Base-by-base conservation (phyloP, 1,140 invertebrate species). In the Steinernema feltiae region DNA sequence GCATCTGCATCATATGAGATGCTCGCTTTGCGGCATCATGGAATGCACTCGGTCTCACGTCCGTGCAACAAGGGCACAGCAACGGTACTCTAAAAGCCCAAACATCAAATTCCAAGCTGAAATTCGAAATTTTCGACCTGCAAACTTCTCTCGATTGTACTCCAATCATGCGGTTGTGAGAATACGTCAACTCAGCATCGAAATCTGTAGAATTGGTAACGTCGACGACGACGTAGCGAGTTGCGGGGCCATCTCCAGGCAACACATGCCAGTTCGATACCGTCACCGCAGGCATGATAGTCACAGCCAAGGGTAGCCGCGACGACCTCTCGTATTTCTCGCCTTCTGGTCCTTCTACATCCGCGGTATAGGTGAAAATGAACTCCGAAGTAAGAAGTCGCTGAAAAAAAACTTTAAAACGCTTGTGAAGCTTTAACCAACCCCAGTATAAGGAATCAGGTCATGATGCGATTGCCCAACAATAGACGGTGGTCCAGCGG, bases 141-240 rank as follows among this genome's bases (percentile, higher is more conserved):
- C 85, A 85, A 32, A 79, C 76, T 74, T 85, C 84, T 41, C 79
- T 82, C 0, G 84, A 82, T 32, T 86, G 83, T 15, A 85, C 85
- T 15, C 74, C 72, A 48, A 86, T 80, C 24, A 74, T 53, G 48
- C 81, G 32, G 41, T 81, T 76, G 0, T 71, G 46, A 31, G 80
- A 80, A 72, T 81, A 85, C 2, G 75, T 83, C 32, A 85, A 73
- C 74, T 85, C 85, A 12, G 84, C 84, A 48, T 85, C 84, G 27
- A 71, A 70, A 32, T 86, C 85, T 7, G 84, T 82, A n/a, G 73
- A 71, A 78, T 85, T 85, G 12, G 80, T 80, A 1, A 85, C 85
- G 75, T 85, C 84, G 1, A 85, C 77, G 21, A 86, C 85, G 17
- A 83, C 74, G 70, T 78, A 83, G 32, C 83, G 70, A 21, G 69